Evolutionary conservation across 37 sponge, comb jelly and placozoan species (phyloP).

Genomic region (Aphrocallistes beatrix): DNA sequence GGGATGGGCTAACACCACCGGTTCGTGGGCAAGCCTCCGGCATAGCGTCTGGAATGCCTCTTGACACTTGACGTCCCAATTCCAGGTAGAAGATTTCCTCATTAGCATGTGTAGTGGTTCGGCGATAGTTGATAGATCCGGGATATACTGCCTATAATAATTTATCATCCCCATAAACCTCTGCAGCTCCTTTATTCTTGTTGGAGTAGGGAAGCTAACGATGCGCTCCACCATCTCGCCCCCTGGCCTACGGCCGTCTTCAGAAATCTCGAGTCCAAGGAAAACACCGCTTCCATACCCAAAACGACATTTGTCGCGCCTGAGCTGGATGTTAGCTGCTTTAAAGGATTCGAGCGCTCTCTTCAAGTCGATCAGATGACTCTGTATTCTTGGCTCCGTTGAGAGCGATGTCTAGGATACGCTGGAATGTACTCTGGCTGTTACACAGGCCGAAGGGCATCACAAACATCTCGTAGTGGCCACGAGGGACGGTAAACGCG

Average conservation of each 20-base stretch:
- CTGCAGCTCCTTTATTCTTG: not conserved
- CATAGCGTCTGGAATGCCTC: not conserved
- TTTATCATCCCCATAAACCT: not conserved
- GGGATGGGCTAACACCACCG: not conserved
- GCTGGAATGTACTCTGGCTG: conserved; percentile 19
- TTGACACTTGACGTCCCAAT: not conserved
- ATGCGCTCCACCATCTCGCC: not conserved
- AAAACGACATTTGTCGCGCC: not conserved
- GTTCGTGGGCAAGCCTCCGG: not conserved
- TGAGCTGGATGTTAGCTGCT: not conserved
- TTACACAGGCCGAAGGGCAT: conserved; percentile 29
- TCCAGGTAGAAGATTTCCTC: not conserved
- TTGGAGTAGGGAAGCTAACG: not conserved
- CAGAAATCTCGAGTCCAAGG: not conserved
- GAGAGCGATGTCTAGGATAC: not conserved
- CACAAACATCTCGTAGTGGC: conserved; percentile 23
- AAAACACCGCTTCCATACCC: not conserved
- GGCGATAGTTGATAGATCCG: not conserved
- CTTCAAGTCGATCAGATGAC: not conserved
- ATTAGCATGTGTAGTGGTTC: not conserved
- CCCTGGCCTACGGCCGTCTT: not conserved
- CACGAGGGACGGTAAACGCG: conserved; percentile 22
- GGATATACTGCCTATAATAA: not conserved
- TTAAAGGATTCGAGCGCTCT: not conserved
- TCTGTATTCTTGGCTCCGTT: not conserved